Percentiles rank a stretch among this genome's conserved stretches.
phyloP scores from a whole-genome alignment of 1,140 invertebrate genomes.

The Lutraria rhynchaena region DNA sequence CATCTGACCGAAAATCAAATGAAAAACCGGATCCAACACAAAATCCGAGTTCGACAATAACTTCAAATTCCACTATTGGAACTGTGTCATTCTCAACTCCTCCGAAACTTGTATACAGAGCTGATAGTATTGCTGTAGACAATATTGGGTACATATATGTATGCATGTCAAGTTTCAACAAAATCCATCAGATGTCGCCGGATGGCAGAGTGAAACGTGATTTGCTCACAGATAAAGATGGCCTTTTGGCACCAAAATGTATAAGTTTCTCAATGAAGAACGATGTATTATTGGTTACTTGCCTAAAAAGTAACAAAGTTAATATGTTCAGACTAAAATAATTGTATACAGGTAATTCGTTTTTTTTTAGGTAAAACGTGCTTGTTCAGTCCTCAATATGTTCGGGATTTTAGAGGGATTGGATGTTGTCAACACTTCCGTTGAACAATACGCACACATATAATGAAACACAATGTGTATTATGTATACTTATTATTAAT shows the following conservation, averaged over 20 bases:
- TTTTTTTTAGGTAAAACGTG: too few species aligned
- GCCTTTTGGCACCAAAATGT: constrained; percentile 40
- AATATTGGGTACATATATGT: constrained; percentile 34
- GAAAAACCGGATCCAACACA: constrained; percentile 13
- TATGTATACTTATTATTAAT: too few species aligned
- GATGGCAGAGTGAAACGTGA: constrained; percentile 45
- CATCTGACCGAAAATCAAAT: neutral
- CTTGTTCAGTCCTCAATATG: too few species aligned
- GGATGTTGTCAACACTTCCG: too few species aligned
- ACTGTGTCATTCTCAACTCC: constrained; percentile 17
- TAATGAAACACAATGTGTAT: too few species aligned
- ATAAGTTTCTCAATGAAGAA: constrained; percentile 38
- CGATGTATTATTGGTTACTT: constrained; percentile 43
- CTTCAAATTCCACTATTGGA: constrained; percentile 33
- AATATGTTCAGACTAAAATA: constrained; percentile 51
- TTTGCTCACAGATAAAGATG: constrained; percentile 46
- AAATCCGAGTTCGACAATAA: constrained; percentile 17
- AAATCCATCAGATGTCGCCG: constrained; percentile 54
- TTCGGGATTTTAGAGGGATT: too few species aligned
- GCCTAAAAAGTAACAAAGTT: constrained; percentile 43
- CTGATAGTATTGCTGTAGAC: constrained; percentile 45
- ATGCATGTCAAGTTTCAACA: constrained; percentile 41
- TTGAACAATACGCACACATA: too few species aligned
- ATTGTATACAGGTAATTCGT: too few species aligned
- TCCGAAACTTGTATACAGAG: constrained; percentile 43